Evolutionary conservation across 2,113 vertebrate species (phyloP), one percentile per base, ranked within the genome.

Genomic region (Speoplatyrhinus poulsoni): DNA sequence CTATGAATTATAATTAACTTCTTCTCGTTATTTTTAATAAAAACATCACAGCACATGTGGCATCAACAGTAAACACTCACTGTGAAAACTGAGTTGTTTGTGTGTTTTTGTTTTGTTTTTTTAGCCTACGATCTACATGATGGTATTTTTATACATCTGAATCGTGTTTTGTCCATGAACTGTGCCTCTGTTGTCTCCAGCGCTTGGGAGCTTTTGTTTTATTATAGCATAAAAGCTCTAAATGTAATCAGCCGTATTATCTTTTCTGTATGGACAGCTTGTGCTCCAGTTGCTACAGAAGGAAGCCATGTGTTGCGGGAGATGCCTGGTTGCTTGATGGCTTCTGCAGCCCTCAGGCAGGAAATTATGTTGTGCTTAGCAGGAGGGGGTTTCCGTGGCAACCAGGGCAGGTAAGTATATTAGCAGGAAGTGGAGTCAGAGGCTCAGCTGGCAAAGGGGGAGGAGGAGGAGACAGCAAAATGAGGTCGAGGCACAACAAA

Each of bases 381-480:
- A 55, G 67, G 62, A 71, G 72, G 55, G 56, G 78, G 89, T 92
- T 88, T 75, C 89, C 65, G 84, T 86, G 79, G 90, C 65, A 82
- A 92, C 90, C 15, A 12, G 64, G 54, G 75, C 89, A 93, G 92
- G 91, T 92, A 85, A 86, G 58, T 65, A 64, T 77, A 80, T 82
- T 72, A 75, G 83, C 82, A 91, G 90, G 89, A 93, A 90, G 85
- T 85, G 15, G 46, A 85, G 72, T 56, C 49, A 52, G 36, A 61
- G 72, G 61, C 81, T 79, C 82, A 73, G 79, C 81, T 87, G 77
- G 79, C 71, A 76, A 65, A 75, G 61, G 9, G 72, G 62, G 62
- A 36, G 58, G 17, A 62, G 69, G 54, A 7, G 36, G 66, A 66
- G 73, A 71, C 69, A 16, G 17, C 78, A 58, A 72, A 88, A 87